Percentiles rank a stretch among this genome's conserved stretches.
These are phyloP conservation scores for Muntiacus reevesi DNA, from an alignment of 2,113 vertebrate genomes.

Conservation along the genomic window DNA sequence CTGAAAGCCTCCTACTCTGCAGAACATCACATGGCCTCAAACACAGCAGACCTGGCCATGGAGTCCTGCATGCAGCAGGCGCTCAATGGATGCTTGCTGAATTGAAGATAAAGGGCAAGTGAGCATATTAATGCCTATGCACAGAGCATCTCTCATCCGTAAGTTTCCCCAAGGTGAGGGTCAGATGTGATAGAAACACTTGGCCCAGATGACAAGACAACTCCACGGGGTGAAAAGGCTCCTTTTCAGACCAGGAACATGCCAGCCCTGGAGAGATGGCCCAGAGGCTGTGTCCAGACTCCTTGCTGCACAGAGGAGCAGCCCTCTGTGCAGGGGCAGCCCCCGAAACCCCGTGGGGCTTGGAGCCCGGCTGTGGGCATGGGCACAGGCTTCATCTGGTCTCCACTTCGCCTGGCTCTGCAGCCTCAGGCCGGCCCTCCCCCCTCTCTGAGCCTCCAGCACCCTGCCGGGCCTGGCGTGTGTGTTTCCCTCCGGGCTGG, in stretches of 20 bases:
- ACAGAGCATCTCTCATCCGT: not conserved
- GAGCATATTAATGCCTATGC: fast-evolving
- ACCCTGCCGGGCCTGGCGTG: not conserved
- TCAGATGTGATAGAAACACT: not conserved
- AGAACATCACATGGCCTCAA: fast-evolving
- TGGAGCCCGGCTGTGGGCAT: not conserved
- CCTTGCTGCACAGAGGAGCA: no score
- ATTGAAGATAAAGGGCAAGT: fast-evolving
- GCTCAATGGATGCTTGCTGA: not conserved
- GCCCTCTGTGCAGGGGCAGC: not conserved
- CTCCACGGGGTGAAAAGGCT: fast-evolving
- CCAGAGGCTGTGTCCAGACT: not conserved
- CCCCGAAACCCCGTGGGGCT: not conserved
- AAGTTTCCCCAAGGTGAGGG: fast-evolving
- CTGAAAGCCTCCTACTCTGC: not conserved
- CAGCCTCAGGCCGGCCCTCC: not conserved
- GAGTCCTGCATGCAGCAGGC: not conserved
- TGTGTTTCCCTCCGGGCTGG: no score
- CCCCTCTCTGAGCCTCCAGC: not conserved
- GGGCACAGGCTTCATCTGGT: not conserved
- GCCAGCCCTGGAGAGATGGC: not conserved
- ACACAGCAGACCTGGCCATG: not conserved
- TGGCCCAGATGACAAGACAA: not conserved
- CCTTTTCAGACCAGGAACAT: not conserved
- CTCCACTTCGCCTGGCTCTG: not conserved